Evolutionary conservation across 2,113 vertebrate genomes (phyloP).

Genomic region (Indri indri): DNA sequence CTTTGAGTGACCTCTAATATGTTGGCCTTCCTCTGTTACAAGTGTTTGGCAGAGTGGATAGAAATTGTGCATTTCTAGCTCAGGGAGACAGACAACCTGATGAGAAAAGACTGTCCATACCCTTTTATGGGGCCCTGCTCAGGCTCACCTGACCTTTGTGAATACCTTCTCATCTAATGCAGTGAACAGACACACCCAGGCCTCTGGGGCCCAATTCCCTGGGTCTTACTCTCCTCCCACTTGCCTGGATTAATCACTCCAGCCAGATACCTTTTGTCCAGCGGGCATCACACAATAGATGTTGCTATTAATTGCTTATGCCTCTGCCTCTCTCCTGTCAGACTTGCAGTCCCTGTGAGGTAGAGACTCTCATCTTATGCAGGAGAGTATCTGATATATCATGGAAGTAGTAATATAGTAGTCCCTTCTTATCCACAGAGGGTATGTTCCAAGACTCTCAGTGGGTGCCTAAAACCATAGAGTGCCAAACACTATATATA

Average conservation of each 20-base stretch:
- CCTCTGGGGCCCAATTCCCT: background rate
- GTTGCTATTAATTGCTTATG: background rate
- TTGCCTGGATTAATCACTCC: background rate
- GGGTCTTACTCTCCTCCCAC: background rate
- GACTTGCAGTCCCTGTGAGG: background rate
- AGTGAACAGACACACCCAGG: background rate
- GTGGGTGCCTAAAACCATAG: too few relatives aligned
- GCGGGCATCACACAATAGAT: background rate
- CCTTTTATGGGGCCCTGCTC: background rate
- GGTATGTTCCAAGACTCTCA: too few relatives aligned
- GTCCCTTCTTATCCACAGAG: too few relatives aligned
- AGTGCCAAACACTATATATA: too few relatives aligned
- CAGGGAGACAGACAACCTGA: background rate
- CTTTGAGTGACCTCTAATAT: background rate
- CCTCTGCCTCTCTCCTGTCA: background rate
- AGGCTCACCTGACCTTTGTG: background rate
- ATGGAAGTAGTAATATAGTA: background rate
- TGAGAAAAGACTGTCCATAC: background rate
- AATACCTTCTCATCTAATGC: background rate
- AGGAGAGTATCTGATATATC: background rate
- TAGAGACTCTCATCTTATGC: background rate
- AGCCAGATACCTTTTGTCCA: background rate
- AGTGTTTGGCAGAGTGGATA: slow-evolving; percentile 1
- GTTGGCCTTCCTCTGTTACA: background rate
- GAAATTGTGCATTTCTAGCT: background rate